These are phyloP conservation scores for Noctua pronuba DNA, from an alignment of 2,888 invertebrate genomes.

Conservation along the genomic window DNA sequence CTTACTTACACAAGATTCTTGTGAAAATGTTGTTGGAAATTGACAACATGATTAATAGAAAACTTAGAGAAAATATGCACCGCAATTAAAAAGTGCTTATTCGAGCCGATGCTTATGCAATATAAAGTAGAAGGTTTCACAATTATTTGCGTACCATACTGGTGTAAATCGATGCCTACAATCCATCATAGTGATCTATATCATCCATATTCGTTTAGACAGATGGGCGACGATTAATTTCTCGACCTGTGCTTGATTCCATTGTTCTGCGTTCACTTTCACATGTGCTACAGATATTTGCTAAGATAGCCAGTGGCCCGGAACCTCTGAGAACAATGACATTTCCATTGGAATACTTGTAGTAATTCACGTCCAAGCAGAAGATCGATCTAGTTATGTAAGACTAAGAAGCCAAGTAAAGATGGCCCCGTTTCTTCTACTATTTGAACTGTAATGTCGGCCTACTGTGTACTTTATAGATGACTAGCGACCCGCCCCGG, in stretches of 20 bases:
- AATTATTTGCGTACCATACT: constrained; percentile 36
- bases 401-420: constrained; percentile 49
- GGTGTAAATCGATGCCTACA: constrained; percentile 34
- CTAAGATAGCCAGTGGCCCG: constrained; percentile 62
- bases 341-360: constrained; percentile 59
- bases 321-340: constrained; percentile 66
- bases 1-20: background rate
- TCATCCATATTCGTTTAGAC: constrained; percentile 47
- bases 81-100: constrained; percentile 13
- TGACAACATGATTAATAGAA: background rate
- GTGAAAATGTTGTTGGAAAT: constrained; percentile 10
- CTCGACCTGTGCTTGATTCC: constrained; percentile 52
- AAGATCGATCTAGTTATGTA: constrained; percentile 56
- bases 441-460: constrained; percentile 28
- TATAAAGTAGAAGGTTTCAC: constrained; percentile 19
- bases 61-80: constrained; percentile 9
- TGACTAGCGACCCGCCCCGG: no score
- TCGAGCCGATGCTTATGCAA: constrained; percentile 19
- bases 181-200: constrained; percentile 61
- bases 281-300: constrained; percentile 65
- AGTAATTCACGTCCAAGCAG: constrained; percentile 39
- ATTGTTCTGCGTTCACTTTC: constrained; percentile 73
- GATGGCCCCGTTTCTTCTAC: constrained; percentile 37
- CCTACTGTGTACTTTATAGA: constrained; percentile 32
- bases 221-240: constrained; percentile 55